A percentile compares a stretch with the other conserved stretches of the same genome.
These are phyloP conservation scores for Anseranas semipalmata DNA, from an alignment of 2,113 vertebrate species.

Conservation along the genomic window DNA sequence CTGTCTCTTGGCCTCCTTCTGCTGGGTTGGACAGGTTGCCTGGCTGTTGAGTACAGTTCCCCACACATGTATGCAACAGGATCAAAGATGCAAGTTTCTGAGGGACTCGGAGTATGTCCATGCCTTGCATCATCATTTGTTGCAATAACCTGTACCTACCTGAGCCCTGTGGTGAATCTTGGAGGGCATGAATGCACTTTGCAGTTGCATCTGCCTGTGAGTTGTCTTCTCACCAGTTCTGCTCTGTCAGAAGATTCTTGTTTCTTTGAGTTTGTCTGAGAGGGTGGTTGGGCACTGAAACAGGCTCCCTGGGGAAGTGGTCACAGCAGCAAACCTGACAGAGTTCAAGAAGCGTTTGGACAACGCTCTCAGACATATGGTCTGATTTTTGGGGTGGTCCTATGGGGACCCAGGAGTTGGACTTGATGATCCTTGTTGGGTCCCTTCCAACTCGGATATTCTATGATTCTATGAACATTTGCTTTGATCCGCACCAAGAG, in stretches of 20 bases:
- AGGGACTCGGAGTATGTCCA: not conserved
- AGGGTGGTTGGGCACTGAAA: no score
- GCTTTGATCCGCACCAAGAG: not conserved
- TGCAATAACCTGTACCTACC: not conserved
- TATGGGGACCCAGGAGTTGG: no score
- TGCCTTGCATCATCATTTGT: not conserved
- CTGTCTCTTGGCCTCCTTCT: not conserved
- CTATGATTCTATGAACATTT: not conserved
- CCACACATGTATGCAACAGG: not conserved
- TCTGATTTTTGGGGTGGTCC: no score
- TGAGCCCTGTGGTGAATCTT: not conserved
- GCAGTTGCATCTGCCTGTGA: not conserved
- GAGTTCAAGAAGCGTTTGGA: no score
- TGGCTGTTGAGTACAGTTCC: not conserved
- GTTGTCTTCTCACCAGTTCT: not conserved
- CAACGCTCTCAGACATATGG: no score
- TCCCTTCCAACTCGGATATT: no score
- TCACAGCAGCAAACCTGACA: no score
- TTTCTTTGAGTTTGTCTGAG: not conserved
- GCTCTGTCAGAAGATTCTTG: not conserved
- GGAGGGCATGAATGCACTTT: not conserved
- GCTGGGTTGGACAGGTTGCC: not conserved
- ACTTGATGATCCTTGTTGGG: no score
- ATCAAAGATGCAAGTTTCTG: not conserved
- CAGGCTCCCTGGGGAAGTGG: no score